Conservation (phyloP, 1,140 invertebrate species). For the Eumeta japonica region DNA sequence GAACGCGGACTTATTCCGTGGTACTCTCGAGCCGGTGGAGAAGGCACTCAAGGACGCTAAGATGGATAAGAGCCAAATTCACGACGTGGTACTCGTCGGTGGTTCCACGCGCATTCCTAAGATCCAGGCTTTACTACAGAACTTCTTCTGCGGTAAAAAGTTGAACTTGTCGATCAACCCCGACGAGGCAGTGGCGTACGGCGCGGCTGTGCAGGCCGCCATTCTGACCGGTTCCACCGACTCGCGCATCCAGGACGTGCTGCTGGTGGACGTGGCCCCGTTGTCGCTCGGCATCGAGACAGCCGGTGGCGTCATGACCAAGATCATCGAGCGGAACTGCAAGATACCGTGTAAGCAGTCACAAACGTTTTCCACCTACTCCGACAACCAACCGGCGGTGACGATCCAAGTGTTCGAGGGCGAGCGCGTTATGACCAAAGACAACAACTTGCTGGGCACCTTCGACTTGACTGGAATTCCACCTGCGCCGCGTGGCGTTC, state of each 20-base stretch:
- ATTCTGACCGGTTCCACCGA: slow-evolving; percentile 33
- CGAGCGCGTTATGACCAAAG: slow-evolving; percentile 69
- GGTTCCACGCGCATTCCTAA: slow-evolving; percentile 63
- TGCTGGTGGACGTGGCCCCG: slow-evolving; percentile 48
- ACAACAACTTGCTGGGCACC: slow-evolving; percentile 70
- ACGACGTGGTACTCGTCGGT: slow-evolving; percentile 67
- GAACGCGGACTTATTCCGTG: slow-evolving; percentile 36
- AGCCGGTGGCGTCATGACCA: slow-evolving; percentile 59
- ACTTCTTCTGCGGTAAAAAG: slow-evolving; percentile 30
- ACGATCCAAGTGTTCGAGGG: slow-evolving; percentile 65
- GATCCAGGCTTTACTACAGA: slow-evolving; percentile 39
- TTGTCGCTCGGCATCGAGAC: too few relatives aligned
- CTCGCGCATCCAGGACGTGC: slow-evolving; percentile 52
- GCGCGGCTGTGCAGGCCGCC: too few relatives aligned
- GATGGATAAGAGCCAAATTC: slow-evolving; percentile 62
- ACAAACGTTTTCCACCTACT: too few relatives aligned
- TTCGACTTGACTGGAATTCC: slow-evolving; percentile 75
- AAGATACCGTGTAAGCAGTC: slow-evolving; percentile 61
- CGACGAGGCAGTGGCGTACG: too few relatives aligned
- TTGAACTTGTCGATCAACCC: slow-evolving; percentile 34
- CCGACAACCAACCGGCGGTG: slow-evolving; percentile 68
- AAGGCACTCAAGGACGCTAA: too few relatives aligned
- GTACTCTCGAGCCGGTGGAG: slow-evolving; percentile 47
- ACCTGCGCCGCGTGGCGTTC: too few relatives aligned
- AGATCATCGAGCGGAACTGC: slow-evolving; percentile 64